phyloP scores from a whole-genome alignment of 2,113 vertebrate species.

The Vireo altiloquus region DNA sequence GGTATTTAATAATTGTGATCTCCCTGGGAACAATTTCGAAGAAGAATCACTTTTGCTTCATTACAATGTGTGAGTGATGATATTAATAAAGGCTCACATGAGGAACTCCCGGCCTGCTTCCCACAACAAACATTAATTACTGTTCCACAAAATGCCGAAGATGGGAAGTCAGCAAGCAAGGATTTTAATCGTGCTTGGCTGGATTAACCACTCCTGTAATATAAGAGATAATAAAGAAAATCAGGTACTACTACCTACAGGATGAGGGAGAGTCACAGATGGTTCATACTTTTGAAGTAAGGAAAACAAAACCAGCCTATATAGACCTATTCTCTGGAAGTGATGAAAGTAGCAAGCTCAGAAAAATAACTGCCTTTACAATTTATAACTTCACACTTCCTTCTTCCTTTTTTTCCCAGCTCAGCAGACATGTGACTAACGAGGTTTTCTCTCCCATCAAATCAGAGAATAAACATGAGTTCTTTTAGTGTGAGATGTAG shows the following conservation, averaged over 20 bases:
- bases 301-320: background rate
- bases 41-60: constrained; percentile 63
- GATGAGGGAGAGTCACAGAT: background rate
- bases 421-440: background rate
- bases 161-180: background rate
- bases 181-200: background rate
- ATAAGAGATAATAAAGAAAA: background rate
- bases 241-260: background rate
- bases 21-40: constrained; percentile 55
- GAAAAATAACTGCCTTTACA: background rate
- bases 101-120: constrained; percentile 26
- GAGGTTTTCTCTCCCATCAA: constrained; percentile 1
- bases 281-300: background rate
- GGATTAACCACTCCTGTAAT: background rate
- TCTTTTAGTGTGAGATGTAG: background rate
- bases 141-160: background rate
- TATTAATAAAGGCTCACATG: constrained; percentile 59
- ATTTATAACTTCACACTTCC: background rate
- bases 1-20: constrained; percentile 69
- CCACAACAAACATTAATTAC: constrained; percentile 33
- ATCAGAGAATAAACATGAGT: background rate
- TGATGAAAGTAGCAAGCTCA: background rate
- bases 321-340: background rate
- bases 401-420: background rate
- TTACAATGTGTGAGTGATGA: constrained; percentile 61